Evolutionary conservation across 2,888 invertebrate genomes (phyloP).

Genomic region (Cerastis leucographa): DNA sequence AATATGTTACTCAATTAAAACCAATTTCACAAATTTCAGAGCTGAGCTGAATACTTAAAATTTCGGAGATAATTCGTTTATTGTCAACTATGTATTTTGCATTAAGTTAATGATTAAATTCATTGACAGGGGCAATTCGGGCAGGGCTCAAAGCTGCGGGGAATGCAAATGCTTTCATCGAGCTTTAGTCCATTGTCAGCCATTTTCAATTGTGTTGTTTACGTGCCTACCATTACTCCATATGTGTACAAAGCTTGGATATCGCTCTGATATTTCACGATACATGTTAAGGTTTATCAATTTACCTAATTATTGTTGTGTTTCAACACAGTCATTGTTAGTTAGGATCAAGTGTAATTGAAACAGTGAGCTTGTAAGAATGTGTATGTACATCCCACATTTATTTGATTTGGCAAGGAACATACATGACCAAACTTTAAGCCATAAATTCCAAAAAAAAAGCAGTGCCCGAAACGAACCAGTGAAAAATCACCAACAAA

Average conservation of each 20-base stretch:
- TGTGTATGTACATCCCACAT: neutral
- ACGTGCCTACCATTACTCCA: neutral
- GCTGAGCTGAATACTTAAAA: constrained; percentile 56
- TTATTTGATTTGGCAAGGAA: neutral
- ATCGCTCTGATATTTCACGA: neutral
- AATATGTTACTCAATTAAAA: constrained; percentile 39
- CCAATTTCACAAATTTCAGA: constrained; percentile 36
- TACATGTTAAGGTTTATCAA: neutral
- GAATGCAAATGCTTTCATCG: constrained; percentile 36
- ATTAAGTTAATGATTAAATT: constrained; percentile 35
- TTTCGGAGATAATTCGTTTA: constrained; percentile 49
- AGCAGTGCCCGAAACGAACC: neutral
- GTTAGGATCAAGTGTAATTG: neutral
- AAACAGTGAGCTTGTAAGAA: neutral
- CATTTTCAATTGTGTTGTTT: neutral
- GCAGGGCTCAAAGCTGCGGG: constrained; percentile 2
- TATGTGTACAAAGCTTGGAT: neutral
- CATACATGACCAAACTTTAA: neutral
- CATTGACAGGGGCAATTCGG: constrained; percentile 32
- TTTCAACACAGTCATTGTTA: neutral
- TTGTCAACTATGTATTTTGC: constrained; percentile 49
- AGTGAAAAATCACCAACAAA: neutral
- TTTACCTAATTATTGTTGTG: neutral
- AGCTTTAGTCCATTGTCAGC: neutral
- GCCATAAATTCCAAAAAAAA: too few species aligned